These are phyloP conservation scores for Nipponacmea schrenckii DNA, from an alignment of 2,888 invertebrate species.

Conservation along the genomic window DNA sequence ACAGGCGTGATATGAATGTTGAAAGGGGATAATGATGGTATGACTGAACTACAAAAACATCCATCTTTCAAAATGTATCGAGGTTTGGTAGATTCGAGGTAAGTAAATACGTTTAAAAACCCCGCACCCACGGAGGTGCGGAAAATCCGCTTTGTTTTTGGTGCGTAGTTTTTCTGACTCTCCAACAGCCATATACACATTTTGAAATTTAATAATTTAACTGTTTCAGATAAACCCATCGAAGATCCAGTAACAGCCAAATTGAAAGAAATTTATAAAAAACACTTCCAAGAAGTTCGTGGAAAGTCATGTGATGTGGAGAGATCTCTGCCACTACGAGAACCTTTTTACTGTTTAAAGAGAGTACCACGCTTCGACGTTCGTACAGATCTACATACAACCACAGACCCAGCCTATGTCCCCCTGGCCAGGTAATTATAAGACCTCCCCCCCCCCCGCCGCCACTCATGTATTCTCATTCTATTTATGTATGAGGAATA, in stretches of 20 bases:
- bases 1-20: too few species aligned
- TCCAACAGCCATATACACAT: too few species aligned
- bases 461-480: not conserved
- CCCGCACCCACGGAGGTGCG: too few species aligned
- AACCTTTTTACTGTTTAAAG: slow-evolving; percentile 36
- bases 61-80: too few species aligned
- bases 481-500: not conserved
- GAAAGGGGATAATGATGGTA: too few species aligned
- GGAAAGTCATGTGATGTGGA: slow-evolving; percentile 32
- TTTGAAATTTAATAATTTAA: not conserved
- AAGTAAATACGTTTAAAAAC: too few species aligned
- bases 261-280: slow-evolving; percentile 9
- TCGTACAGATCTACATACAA: slow-evolving; percentile 34
- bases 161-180: too few species aligned
- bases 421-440: slow-evolving; percentile 31
- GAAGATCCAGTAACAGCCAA: slow-evolving; percentile 9
- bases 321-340: slow-evolving; percentile 35
- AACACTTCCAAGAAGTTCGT: slow-evolving; percentile 5
- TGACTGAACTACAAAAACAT: too few species aligned
- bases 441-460: too few species aligned
- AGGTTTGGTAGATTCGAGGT: too few species aligned
- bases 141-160: too few species aligned
- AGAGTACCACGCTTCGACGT: slow-evolving; percentile 37
- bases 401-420: slow-evolving; percentile 30
- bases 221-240: slow-evolving; percentile 8